A percentile compares a stretch with the other conserved stretches of the same genome.
Conservation (phyloP, 2,888 invertebrate species). For the Mythimna albipuncta region DNA sequence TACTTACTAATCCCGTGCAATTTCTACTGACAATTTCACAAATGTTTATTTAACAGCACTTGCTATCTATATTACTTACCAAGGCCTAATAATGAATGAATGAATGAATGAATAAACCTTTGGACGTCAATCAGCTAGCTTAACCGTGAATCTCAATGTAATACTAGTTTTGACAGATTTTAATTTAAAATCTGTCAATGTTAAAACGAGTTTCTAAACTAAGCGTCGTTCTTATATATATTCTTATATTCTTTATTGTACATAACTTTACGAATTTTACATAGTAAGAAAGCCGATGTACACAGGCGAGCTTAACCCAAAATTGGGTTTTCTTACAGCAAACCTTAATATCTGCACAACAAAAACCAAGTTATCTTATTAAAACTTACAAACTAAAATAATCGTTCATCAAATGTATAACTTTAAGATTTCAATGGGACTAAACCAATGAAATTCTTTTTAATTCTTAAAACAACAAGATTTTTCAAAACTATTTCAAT, state of each 20-base stretch:
- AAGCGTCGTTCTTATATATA: no score
- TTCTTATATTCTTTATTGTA: no score
- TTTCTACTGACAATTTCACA: not conserved
- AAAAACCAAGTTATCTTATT: no score
- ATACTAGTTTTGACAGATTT: not conserved
- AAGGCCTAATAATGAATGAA: not conserved
- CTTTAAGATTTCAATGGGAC: not conserved
- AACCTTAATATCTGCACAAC: no score
- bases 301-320: no score
- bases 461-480: no score
- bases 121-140: not conserved
- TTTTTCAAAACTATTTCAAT: not conserved
- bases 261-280: no score
- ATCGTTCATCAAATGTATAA: not conserved
- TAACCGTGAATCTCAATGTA: not conserved
- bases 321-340: no score
- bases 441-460: not conserved
- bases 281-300: no score
- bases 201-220: conserved; percentile 18
- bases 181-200: conserved; percentile 15
- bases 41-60: not conserved
- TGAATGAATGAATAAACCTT: not conserved
- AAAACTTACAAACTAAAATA: no score
- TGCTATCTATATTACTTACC: no score
- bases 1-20: not conserved